Percentiles rank a stretch among this genome's conserved stretches.
phyloP scores from a whole-genome alignment of 2,797 vertebrate species.

The Sebastes taczanowskii region DNA sequence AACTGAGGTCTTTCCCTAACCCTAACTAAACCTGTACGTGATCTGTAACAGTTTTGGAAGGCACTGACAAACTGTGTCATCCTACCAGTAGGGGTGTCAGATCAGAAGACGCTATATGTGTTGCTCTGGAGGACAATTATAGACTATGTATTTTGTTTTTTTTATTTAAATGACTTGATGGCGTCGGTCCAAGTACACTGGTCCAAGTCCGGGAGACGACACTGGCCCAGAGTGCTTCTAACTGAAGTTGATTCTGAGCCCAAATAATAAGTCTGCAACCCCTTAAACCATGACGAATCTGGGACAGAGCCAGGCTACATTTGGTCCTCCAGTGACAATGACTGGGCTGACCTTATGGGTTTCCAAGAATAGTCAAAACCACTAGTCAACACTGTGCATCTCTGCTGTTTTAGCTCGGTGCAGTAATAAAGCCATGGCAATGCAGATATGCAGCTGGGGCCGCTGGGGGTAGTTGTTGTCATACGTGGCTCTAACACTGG shows the following conservation, averaged over 20 bases:
- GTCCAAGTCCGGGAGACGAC: background rate
- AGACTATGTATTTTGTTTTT: background rate
- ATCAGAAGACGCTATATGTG: background rate
- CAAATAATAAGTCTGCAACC: background rate
- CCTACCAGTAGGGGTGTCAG: background rate
- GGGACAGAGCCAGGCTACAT: background rate
- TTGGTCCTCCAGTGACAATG: background rate
- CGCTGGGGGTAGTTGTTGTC: no score
- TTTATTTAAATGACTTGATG: background rate
- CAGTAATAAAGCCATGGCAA: no score
- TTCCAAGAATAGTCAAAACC: no score
- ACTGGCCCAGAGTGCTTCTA: background rate
- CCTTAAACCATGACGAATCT: background rate
- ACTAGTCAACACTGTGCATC: no score
- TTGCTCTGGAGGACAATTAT: background rate
- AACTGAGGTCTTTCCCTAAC: background rate
- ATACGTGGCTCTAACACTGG: no score
- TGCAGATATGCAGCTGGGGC: no score
- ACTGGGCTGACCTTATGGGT: no score
- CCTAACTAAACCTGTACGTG: background rate
- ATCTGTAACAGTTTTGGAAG: background rate
- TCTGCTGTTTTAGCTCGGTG: no score
- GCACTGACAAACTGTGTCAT: background rate
- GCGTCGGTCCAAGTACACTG: no score
- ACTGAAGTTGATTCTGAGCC: background rate